Percentiles rank a stretch among this genome's conserved stretches.
Evolutionary conservation across 1,140 invertebrate genomes (phyloP).

Genomic region (Danaus melanippus): DNA sequence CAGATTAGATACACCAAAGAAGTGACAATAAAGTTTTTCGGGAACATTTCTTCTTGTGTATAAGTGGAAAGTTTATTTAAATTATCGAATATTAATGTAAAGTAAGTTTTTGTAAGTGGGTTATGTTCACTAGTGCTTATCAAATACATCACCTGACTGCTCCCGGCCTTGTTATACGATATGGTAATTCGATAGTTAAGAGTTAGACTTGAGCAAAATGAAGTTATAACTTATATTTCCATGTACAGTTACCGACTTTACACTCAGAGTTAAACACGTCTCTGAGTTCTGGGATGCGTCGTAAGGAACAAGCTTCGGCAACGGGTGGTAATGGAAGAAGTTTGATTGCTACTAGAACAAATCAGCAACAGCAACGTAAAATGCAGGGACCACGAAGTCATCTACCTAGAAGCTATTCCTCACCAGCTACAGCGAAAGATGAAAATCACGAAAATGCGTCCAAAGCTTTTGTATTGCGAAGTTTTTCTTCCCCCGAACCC

Average conservation of each 20-base stretch:
- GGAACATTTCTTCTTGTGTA: too few relatives aligned
- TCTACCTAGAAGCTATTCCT: constrained; percentile 55
- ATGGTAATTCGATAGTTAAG: constrained; percentile 50
- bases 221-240: constrained; percentile 40
- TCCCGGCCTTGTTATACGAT: constrained; percentile 56
- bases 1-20: too few relatives aligned
- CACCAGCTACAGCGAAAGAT: constrained; percentile 43
- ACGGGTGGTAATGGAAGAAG: constrained; percentile 43
- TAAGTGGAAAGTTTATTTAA: neutral
- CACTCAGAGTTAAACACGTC: constrained; percentile 37
- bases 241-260: constrained; percentile 35
- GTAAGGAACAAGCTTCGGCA: constrained; percentile 40
- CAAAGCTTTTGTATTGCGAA: constrained; percentile 45
- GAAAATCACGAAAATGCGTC: constrained; percentile 23
- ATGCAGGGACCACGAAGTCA: constrained; percentile 38
- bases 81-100: constrained; percentile 29
- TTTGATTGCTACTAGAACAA: constrained; percentile 54
- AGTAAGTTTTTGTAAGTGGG: constrained; percentile 37
- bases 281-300: constrained; percentile 38
- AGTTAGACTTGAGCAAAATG: constrained; percentile 44
- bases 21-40: too few relatives aligned
- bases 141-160: constrained; percentile 55
- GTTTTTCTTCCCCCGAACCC: constrained; percentile 55
- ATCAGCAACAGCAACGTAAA: constrained; percentile 51
- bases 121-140: constrained; percentile 55